Percentiles rank a stretch among this genome's conserved stretches.
These are phyloP conservation scores for Anagyrus pseudococci DNA, from an alignment of 2,888 invertebrate genomes.

Conservation along the genomic window DNA sequence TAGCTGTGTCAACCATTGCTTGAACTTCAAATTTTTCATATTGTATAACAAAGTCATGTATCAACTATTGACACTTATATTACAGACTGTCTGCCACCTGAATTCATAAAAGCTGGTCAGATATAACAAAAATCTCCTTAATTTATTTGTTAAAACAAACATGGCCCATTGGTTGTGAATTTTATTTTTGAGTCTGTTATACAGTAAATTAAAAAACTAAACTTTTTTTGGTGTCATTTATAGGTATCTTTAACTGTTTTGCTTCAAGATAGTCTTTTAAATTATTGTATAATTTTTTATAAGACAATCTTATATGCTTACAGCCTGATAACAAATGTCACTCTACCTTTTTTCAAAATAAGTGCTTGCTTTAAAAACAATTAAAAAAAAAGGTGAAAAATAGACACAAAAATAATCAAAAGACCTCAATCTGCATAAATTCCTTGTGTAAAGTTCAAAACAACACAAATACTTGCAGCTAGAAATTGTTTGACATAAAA, in stretches of 20 bases:
- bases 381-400: no score
- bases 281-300: background rate
- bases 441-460: conserved; percentile 6
- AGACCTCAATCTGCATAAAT: conserved; percentile 25
- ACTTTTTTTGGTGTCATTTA: no score
- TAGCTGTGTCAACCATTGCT: conserved; percentile 58
- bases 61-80: conserved; percentile 58
- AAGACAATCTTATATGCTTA: conserved; percentile 18
- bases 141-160: conserved; percentile 27
- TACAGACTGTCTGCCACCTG: conserved; percentile 61
- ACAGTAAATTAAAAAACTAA: no score
- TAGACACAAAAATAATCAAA: conserved; percentile 22
- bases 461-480: conserved; percentile 9
- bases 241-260: no score
- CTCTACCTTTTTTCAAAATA: no score
- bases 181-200: background rate
- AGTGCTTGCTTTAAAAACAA: no score
- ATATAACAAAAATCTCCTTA: conserved; percentile 47
- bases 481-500: background rate
- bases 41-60: conserved; percentile 59
- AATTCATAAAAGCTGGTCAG: conserved; percentile 62
- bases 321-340: no score
- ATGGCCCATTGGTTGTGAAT: conserved; percentile 16
- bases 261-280: background rate
- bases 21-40: conserved; percentile 58